Percentiles rank a stretch among this genome's conserved stretches.
Evolutionary conservation across 64 coral and sea anemone genomes (phyloP).

Genomic region (Acropora tenuis): DNA sequence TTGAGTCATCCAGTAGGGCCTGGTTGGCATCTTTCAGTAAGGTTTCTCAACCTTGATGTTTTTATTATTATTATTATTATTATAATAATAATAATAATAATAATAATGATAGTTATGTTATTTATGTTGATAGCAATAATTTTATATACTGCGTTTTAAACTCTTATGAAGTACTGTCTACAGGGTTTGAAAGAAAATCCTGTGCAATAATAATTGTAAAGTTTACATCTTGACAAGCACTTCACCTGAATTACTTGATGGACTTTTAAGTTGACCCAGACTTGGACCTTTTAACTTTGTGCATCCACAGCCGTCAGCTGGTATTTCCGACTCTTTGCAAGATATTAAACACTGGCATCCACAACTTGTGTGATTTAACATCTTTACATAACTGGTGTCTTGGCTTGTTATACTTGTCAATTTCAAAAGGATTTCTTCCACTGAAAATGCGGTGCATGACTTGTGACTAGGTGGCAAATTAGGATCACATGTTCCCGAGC

Average conservation of each 20-base stretch:
- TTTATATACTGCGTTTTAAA: too few species aligned
- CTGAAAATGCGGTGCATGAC: background rate
- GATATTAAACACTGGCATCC: background rate
- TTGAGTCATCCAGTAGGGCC: too few species aligned
- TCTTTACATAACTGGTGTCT: background rate
- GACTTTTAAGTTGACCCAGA: fast-evolving
- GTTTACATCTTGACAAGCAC: too few species aligned
- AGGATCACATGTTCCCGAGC: conserved; percentile 36
- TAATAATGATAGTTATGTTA: too few species aligned
- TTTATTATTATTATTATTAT: too few species aligned
- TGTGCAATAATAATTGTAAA: too few species aligned
- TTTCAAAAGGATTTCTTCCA: background rate
- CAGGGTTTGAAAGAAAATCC: too few species aligned
- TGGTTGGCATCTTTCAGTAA: too few species aligned
- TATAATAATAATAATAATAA: too few species aligned
- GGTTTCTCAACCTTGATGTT: too few species aligned
- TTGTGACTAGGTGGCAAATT: background rate
- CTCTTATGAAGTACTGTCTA: too few species aligned
- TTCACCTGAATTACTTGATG: background rate
- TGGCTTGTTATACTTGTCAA: background rate
- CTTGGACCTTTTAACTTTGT: background rate
- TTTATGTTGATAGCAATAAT: too few species aligned
- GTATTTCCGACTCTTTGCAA: background rate
- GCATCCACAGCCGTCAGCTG: background rate
- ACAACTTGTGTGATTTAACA: conserved; percentile 44